Conservation (phyloP, 2,888 invertebrate species). For the Andrena dorsata region DNA sequence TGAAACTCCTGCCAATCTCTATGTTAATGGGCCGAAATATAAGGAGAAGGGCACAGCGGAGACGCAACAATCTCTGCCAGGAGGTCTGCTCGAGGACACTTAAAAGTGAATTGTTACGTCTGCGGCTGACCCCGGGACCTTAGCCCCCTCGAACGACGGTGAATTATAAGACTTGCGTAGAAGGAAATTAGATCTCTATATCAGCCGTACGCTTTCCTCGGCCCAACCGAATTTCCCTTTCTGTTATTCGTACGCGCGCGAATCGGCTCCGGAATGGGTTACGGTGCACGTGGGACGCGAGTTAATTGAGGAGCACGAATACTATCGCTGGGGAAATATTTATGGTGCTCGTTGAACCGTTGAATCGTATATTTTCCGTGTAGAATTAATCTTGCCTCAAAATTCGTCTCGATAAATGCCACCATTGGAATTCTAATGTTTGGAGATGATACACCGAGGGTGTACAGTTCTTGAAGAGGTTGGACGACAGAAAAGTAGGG, state of each 20-base stretch:
- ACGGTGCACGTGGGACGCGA: conserved; percentile 8
- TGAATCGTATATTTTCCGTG: too few species aligned
- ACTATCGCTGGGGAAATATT: conserved; percentile 13
- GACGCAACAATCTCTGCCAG: conserved; percentile 74
- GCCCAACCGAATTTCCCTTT: conserved; percentile 43
- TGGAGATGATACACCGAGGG: too few species aligned
- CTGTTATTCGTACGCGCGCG: background rate
- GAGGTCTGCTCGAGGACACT: conserved; percentile 82
- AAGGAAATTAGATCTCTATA: conserved; percentile 71
- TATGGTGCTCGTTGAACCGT: too few species aligned
- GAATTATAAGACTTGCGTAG: conserved; percentile 77
- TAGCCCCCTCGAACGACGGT: conserved; percentile 72
- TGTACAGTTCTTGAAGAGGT: too few species aligned
- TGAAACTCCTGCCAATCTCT: conserved; percentile 84
- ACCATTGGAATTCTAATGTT: too few species aligned
- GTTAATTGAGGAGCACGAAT: conserved; percentile 27
- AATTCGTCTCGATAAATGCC: too few species aligned
- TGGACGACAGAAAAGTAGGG: too few species aligned
- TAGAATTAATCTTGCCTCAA: too few species aligned
- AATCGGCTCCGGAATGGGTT: conserved; percentile 12
- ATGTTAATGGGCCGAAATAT: conserved; percentile 81
- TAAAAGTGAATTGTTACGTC: conserved; percentile 85
- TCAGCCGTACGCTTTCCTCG: conserved; percentile 46
- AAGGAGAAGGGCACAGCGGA: conserved; percentile 57
- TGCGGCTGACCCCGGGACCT: conserved; percentile 84